phyloP scores from a whole-genome alignment of 1,140 invertebrate genomes.

The Drosophila pectinifera region DNA sequence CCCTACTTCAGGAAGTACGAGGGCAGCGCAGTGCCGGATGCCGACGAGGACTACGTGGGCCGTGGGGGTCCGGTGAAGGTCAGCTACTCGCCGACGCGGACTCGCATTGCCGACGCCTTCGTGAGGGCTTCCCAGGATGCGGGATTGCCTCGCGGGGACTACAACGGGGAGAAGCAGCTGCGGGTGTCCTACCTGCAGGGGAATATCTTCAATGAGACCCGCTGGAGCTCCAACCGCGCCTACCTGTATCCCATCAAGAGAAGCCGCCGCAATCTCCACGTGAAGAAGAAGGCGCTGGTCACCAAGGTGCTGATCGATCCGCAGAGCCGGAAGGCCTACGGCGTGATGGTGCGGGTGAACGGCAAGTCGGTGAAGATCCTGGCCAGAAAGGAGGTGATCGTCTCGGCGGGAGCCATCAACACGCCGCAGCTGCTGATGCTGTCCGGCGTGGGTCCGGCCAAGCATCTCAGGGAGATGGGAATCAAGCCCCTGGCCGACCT shows the following conservation, averaged over 20 bases:
- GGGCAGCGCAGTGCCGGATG: constrained; percentile 87
- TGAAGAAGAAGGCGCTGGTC: constrained; percentile 88
- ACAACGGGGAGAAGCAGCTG: constrained; percentile 88
- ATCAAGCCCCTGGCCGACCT: constrained; percentile 89
- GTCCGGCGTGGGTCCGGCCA: constrained; percentile 91
- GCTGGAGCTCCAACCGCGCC: constrained; percentile 90
- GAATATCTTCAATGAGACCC: constrained; percentile 88
- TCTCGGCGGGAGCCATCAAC: constrained; percentile 91
- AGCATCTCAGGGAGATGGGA: constrained; percentile 88
- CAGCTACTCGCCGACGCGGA: constrained; percentile 86
- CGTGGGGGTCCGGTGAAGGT: constrained; percentile 86
- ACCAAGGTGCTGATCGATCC: constrained; percentile 91
- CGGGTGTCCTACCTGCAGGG: constrained; percentile 89
- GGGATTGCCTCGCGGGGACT: constrained; percentile 89
- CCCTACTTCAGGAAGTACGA: constrained; percentile 93
- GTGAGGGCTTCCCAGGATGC: constrained; percentile 88
- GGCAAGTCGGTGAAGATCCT: constrained; percentile 86
- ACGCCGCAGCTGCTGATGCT: constrained; percentile 92
- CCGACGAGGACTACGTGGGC: constrained; percentile 85
- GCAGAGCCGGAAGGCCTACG: constrained; percentile 87
- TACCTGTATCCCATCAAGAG: constrained; percentile 89
- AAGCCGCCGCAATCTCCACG: constrained; percentile 88
- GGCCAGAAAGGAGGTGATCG: constrained; percentile 90
- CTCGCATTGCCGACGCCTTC: constrained; percentile 88
- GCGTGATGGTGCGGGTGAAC: constrained; percentile 87